Conservation (phyloP, 2,113 vertebrate genomes). For the Aix galericulata region DNA sequence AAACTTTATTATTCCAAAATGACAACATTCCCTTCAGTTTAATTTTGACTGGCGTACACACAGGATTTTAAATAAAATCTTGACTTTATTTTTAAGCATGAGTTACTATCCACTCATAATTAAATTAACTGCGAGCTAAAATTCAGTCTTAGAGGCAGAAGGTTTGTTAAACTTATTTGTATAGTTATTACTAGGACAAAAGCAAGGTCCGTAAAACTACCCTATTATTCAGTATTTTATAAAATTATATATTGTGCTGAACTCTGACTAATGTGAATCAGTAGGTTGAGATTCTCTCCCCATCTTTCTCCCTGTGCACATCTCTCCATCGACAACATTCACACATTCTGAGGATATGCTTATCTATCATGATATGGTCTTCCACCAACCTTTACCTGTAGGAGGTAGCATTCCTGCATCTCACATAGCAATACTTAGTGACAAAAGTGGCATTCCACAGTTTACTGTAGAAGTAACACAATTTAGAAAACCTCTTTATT, state of each 20-base stretch:
- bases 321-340: neutral
- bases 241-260: neutral
- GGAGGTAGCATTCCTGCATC: neutral
- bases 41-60: neutral
- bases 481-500: neutral
- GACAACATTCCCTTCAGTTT: neutral
- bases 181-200: neutral
- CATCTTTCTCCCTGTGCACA: neutral
- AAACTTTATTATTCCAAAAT: neutral
- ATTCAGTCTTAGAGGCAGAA: neutral
- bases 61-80: neutral
- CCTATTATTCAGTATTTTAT: neutral
- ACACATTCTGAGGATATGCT: fast-evolving
- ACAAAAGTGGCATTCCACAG: neutral
- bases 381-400: neutral
- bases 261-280: neutral
- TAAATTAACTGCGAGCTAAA: neutral
- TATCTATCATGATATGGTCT: neutral
- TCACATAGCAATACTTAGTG: neutral
- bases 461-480: neutral
- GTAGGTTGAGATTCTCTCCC: neutral
- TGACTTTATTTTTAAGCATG: neutral
- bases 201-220: neutral
- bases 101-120: neutral
- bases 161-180: neutral